Base-by-base conservation (phyloP, 23 tunicate genomes). In the Botrylloides violaceus region DNA sequence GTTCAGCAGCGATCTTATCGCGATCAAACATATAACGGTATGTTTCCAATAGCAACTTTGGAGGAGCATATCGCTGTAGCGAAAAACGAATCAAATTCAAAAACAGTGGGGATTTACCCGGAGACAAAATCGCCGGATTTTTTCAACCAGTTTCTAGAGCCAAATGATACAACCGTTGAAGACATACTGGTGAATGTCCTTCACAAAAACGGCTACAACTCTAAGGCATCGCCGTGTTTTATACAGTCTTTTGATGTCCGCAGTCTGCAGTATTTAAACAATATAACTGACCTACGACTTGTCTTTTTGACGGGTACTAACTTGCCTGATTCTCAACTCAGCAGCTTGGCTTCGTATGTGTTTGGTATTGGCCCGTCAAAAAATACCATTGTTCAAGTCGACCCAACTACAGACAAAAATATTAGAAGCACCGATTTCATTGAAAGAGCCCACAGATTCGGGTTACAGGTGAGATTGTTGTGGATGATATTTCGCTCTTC, bases 21-120 rank as follows among this genome's bases (percentile, higher is more conserved):
- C n/a, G 97, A 90, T 35, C 84, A 83, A 53, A 73, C 90, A 3
- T 90, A 83, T 80, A 83, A 90, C 78, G 90, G 85, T 1, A 1
- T 28, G 39, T 83, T 83, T 49, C 65, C 81, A 19, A 76, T 92
- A 62, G 92, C 92, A 2, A 70, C 78, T 25, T 92, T 92, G 34
- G 92, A 84, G 35, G 92, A 92, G 28, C 84, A 84, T 58, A 70
- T 92, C 28, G 83, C 76, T 0, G 83, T 81, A 3, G 98, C 98
- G 2, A 56, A 84, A 38, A 73, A 78, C 38, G 25, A 24, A 3
- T 64, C 33, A 58, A 43, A 43, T 43, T 43, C 53, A 15, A 58
- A 81, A 34, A 79, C 78, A 5, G 55, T 90, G 47, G 98, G 98
- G 23, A 84, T 92, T 49, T 92, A 92, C 79, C 92, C 92, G 2